Conservation (phyloP, 2,113 vertebrate species). For the Proteles cristata region DNA sequence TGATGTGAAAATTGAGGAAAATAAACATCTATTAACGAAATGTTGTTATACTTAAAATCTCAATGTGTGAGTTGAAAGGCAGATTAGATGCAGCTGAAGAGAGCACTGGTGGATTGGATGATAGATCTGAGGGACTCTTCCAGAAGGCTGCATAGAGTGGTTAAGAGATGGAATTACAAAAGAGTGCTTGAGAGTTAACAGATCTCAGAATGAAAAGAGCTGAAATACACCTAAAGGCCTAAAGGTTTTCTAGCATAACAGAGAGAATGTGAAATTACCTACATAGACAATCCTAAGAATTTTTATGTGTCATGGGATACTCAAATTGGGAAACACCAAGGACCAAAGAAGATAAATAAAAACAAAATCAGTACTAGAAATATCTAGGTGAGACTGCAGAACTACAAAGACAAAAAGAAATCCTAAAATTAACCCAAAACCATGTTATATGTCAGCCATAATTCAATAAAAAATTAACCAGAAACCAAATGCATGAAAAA, state of each 20-base stretch:
- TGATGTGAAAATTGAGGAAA: constrained; percentile 15
- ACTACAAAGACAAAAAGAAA: background rate
- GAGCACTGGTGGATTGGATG: background rate
- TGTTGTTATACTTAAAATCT: background rate
- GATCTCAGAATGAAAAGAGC: background rate
- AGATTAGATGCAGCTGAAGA: background rate
- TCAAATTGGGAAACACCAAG: background rate
- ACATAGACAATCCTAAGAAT: background rate
- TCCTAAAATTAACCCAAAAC: background rate
- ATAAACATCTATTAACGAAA: background rate
- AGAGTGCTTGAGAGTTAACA: background rate
- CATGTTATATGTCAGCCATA: background rate
- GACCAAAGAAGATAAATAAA: constrained; percentile 23
- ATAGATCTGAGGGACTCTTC: background rate
- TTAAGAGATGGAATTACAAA: background rate
- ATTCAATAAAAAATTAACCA: background rate
- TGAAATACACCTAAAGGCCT: background rate
- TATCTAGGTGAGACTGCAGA: background rate
- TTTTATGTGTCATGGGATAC: background rate
- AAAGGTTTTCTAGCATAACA: background rate
- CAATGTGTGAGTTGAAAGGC: background rate
- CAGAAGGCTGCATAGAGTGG: background rate
- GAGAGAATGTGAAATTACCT: background rate
- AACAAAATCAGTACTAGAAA: background rate
- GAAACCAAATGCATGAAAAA: background rate